Evolutionary conservation across 2,797 vertebrate species (phyloP), one percentile per base, ranked within the genome.

Genomic region (Apodemus agrarius): DNA sequence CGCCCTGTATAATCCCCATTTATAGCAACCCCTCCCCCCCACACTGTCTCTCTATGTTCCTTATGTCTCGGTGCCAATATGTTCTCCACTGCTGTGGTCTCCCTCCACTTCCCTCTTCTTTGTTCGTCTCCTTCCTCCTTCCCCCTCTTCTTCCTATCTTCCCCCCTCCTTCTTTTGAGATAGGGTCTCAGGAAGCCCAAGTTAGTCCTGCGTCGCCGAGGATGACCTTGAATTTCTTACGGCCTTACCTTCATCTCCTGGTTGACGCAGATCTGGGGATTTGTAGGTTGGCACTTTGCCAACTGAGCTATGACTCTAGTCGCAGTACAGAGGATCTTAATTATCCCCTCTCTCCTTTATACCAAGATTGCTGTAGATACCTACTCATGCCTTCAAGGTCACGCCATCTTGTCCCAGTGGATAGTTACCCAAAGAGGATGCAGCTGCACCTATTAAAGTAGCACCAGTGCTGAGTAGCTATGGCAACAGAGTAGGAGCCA

Each of bases 371-470:
- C 63, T 80, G 7, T 92, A 63, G 80, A 74, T 24, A 21, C 29
- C 54, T 43, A 21, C 74, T 63, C 59, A 8, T 59, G 67, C 21
- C 76, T 80, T 91, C 61, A 65, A n/a, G 19, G 79, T 79, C 67
- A 86, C 37, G 57, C 34, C 29, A 80, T 75, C 67, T 78, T 46
- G 63, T 91, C 40, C 69, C 26, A 40, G 24, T 72, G 43, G 31
- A 16, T 46, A 21, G n/a, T 93, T 74, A 76, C 72, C 86, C 31
- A 72, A 81, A 22, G 80, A 61, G 72, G 91, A 82, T 79, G 26
- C n/a, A 78, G 17, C 78, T 93, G 49, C n/a, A n/a, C 21, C 21
- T 78, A 7, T 78, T 65, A 95, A 88, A 93, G 65, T 74, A 87
- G 81, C 92, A 85, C 31, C 65, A 61, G 65, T 78, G n/a, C 59